These are phyloP conservation scores for Agriopis leucophaearia DNA, from an alignment of 2,888 invertebrate species.

Conservation along the genomic window DNA sequence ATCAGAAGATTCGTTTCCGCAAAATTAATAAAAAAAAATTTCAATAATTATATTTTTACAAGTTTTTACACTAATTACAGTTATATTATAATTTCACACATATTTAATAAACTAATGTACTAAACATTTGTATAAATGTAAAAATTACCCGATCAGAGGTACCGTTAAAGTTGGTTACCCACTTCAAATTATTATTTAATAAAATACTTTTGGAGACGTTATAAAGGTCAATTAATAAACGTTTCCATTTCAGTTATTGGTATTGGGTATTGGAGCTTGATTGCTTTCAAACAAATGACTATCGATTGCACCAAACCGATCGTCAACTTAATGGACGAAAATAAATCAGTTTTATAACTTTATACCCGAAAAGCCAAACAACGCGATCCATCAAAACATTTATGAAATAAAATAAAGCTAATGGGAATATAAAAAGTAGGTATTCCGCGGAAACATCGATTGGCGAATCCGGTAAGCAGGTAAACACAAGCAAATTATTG, in stretches of 20 bases:
- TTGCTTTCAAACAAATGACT: conserved; percentile 33
- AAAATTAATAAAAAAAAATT: too few relatives aligned
- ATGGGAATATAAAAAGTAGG: conserved; percentile 10
- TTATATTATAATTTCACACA: too few relatives aligned
- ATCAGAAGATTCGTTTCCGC: too few relatives aligned
- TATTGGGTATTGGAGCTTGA: conserved; percentile 8
- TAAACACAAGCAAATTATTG: conserved; percentile 28
- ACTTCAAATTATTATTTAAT: neutral
- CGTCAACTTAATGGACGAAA: conserved; percentile 28
- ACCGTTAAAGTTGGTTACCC: neutral
- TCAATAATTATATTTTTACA: too few relatives aligned
- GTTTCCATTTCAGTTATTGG: conserved; percentile 13
- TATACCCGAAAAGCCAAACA: conserved; percentile 21
- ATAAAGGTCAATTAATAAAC: conserved; percentile 8
- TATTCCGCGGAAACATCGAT: conserved; percentile 22
- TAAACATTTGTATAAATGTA: too few relatives aligned
- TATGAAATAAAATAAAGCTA: conserved; percentile 11
- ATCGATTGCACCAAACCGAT: conserved; percentile 35
- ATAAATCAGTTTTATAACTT: conserved; percentile 37
- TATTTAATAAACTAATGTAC: too few relatives aligned
- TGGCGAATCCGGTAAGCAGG: conserved; percentile 24
- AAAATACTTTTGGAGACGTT: neutral
- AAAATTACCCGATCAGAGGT: neutral
- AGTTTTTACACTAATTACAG: too few relatives aligned
- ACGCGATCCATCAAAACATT: conserved; percentile 26